A percentile compares a stretch with the other conserved stretches of the same genome.
phyloP scores from a whole-genome alignment of 2,797 vertebrate species.

The Helicolenus hilgendorfi region DNA sequence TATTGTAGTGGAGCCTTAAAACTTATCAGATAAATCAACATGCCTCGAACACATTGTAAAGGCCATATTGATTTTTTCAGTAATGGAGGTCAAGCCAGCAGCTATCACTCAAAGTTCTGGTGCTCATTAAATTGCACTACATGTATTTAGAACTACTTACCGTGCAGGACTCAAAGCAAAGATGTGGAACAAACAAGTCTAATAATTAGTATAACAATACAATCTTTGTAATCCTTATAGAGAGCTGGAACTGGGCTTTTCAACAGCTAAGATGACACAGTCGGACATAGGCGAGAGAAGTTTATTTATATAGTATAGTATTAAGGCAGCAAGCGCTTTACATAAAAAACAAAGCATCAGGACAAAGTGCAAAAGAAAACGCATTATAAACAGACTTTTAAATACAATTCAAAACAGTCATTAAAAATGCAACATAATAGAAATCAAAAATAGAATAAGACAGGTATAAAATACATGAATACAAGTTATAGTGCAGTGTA shows the following conservation, averaged over 20 bases:
- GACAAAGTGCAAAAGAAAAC: background rate
- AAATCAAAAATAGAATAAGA: background rate
- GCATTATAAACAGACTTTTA: background rate
- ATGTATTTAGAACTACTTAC: slow-evolving; percentile 1
- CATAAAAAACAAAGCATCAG: background rate
- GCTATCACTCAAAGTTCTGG: background rate
- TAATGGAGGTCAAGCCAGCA: background rate
- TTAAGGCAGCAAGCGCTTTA: background rate
- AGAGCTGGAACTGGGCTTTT: slow-evolving; percentile 1
- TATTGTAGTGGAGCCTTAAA: background rate
- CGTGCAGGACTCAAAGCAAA: slow-evolving; percentile 9
- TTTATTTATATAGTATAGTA: background rate
- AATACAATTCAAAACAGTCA: background rate
- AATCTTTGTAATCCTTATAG: background rate
- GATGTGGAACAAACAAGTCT: slow-evolving; percentile 25
- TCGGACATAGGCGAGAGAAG: background rate
- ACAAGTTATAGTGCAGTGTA: background rate
- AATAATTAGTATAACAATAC: slow-evolving; percentile 19
- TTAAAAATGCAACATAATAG: background rate
- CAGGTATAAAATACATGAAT: background rate
- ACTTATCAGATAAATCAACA: background rate
- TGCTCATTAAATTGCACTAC: background rate
- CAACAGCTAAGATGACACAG: slow-evolving; percentile 5
- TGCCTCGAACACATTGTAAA: background rate
- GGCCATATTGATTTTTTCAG: background rate